Base-by-base conservation (phyloP, 2,113 vertebrate species). In the Pseudorasbora parva region DNA sequence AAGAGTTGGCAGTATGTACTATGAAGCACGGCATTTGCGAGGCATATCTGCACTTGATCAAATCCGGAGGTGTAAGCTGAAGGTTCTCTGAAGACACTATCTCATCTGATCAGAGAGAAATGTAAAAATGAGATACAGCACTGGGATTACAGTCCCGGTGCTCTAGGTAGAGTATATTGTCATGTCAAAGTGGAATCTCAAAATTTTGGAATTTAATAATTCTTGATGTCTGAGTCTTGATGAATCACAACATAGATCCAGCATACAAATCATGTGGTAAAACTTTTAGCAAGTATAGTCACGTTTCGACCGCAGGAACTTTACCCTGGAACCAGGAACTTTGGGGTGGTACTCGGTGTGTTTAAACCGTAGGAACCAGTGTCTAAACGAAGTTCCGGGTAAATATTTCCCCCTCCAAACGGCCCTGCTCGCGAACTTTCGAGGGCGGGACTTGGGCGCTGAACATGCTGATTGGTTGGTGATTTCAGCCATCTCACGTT, bases 91-190 rank as follows among this genome's bases (percentile, higher is more conserved):
- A 62, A 49, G 76, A 80, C 57, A 47, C 66, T 60, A 79, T 80
- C 76, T 73, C 54, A 73, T 54, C 68, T 72, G 77, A 84, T 84
- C 83, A 84, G 66, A 84, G 56, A 73, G 30, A 78, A 84, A 57
- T 69, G 47, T 78, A 78, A 77, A 81, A 81, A 69, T 41, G 12
- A 25, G 78, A 81, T 51, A 41, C 47, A n/a, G 49, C 51, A 4
- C 37, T 47, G 59, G 56, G 43, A 62, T 79, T 64, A 79, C 49
- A 66, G 43, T 15, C 56, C 12, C 14, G 17, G 47, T 56, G 19
- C 37, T 69, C 25, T 33, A 25, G 8, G 47, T 69, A 25, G 30
- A 81, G 74, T 57, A 76, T 76, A 76, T 76, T 56, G 30, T 41
- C 74, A 37, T 17, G 72, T 54, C 47, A 54, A 75, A 33, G 17